Evolutionary conservation across 1,140 invertebrate genomes (phyloP).

Genomic region (Achatina immaculata): DNA sequence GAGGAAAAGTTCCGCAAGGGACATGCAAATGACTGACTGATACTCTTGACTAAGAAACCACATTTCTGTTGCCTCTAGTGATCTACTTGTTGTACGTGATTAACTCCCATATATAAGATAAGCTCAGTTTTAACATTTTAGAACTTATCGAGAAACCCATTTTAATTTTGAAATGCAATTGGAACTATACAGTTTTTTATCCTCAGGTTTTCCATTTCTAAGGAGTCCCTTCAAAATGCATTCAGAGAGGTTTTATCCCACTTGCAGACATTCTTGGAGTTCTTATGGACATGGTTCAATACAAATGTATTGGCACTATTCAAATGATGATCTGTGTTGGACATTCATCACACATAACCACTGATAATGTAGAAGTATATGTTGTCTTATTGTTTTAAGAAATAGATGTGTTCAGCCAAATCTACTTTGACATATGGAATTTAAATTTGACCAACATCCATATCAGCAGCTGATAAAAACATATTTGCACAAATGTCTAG

Average conservation of each 20-base stretch:
- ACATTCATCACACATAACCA: too few species aligned
- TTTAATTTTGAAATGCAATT: background rate
- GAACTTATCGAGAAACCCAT: background rate
- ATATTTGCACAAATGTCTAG: too few species aligned
- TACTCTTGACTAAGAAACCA: background rate
- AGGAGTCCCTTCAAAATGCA: slow-evolving; percentile 8
- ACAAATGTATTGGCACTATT: background rate
- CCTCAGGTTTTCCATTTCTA: slow-evolving; percentile 16
- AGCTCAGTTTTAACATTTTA: background rate
- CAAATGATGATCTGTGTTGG: too few species aligned
- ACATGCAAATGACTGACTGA: background rate
- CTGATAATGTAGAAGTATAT: too few species aligned
- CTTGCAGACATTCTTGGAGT: slow-evolving; percentile 9
- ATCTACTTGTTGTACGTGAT: background rate
- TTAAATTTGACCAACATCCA: too few species aligned
- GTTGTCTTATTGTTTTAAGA: too few species aligned
- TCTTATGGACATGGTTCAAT: background rate
- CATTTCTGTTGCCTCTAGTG: background rate
- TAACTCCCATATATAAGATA: background rate
- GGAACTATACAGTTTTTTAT: background rate
- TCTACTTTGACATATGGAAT: too few species aligned
- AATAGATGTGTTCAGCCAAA: too few species aligned
- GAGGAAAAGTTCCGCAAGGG: too few species aligned
- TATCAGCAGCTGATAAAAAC: too few species aligned
- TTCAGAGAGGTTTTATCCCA: background rate